A percentile compares a stretch with the other conserved stretches of the same genome.
Conservation (phyloP, 2,797 vertebrate genomes). For the Moxostoma hubbsi region DNA sequence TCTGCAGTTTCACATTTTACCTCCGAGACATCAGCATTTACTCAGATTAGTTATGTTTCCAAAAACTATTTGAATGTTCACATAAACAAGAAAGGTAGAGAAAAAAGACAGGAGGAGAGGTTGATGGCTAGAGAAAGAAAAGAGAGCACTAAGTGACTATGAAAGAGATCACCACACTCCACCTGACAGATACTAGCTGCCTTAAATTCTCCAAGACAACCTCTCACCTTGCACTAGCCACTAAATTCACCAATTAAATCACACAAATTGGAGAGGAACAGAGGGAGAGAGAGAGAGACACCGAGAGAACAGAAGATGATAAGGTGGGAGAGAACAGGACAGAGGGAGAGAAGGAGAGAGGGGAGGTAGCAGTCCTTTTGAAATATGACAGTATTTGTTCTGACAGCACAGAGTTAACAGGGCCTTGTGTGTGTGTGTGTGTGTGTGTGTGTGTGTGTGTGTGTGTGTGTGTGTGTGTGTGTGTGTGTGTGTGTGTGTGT, state of each 20-base stretch:
- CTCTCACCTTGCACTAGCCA: constrained; percentile 74
- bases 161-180: constrained; percentile 39
- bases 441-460: constrained; percentile 6
- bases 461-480: constrained; percentile 21
- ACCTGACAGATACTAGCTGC: constrained; percentile 45
- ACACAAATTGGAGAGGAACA: constrained; percentile 71
- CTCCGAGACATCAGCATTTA: neutral
- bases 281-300: constrained; percentile 53
- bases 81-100: constrained; percentile 10
- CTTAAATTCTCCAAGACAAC: constrained; percentile 74
- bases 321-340: constrained; percentile 53
- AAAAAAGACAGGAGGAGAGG: constrained; percentile 4
- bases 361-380: constrained; percentile 35
- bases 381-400: constrained; percentile 57
- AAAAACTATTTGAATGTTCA: neutral
- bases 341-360: constrained; percentile 36
- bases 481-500: constrained; percentile 11
- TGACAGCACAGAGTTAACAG: constrained; percentile 56
- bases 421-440: neutral
- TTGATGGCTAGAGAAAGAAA: constrained; percentile 6
- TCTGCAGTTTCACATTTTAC: neutral
- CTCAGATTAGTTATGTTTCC: constrained; percentile 8
- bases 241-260: constrained; percentile 80
- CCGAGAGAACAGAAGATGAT: constrained; percentile 61
- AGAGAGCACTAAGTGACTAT: constrained; percentile 48